A percentile compares a stretch with the other conserved stretches of the same genome.
These are phyloP conservation scores for Lepidocolaptes lacrymiger DNA, from an alignment of 2,797 vertebrate genomes.

Conservation along the genomic window DNA sequence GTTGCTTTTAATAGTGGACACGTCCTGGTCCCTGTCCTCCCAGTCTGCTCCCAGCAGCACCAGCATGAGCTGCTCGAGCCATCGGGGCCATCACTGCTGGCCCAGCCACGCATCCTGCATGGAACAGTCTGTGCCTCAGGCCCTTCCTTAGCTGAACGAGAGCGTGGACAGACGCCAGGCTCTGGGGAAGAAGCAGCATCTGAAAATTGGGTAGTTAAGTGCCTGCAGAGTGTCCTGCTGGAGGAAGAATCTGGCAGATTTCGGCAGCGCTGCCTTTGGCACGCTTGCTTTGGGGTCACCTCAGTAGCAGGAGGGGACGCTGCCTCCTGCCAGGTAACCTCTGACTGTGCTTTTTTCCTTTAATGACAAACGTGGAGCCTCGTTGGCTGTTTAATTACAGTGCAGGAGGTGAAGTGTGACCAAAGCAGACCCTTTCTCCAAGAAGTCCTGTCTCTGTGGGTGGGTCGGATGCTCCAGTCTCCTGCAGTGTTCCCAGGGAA, in stretches of 20 bases:
- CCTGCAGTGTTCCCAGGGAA: rapidly evolving
- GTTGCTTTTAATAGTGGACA: neutral
- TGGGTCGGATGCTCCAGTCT: rapidly evolving
- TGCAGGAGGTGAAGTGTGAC: neutral
- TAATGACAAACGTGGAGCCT: slow-evolving; percentile 36
- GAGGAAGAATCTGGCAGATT: neutral
- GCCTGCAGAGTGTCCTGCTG: slow-evolving; percentile 52
- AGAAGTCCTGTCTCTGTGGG: neutral
- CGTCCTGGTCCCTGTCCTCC: neutral
- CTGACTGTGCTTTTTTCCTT: neutral
- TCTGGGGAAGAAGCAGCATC: slow-evolving; percentile 24
- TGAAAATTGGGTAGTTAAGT: slow-evolving; percentile 41
- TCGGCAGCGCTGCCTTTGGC: neutral
- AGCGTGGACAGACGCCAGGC: slow-evolving; percentile 16
- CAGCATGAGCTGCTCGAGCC: neutral
- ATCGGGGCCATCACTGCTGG: neutral
- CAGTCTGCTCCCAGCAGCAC: neutral
- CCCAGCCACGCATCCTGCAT: neutral
- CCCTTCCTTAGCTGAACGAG: slow-evolving; percentile 8
- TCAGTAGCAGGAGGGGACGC: neutral
- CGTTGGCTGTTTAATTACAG: slow-evolving; percentile 30
- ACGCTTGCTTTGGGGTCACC: neutral
- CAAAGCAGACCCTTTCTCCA: neutral
- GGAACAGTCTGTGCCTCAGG: neutral
- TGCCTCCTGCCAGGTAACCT: neutral